These are phyloP conservation scores for Cairina moschata DNA, from an alignment of 2,113 vertebrate species.

Conservation along the genomic window DNA sequence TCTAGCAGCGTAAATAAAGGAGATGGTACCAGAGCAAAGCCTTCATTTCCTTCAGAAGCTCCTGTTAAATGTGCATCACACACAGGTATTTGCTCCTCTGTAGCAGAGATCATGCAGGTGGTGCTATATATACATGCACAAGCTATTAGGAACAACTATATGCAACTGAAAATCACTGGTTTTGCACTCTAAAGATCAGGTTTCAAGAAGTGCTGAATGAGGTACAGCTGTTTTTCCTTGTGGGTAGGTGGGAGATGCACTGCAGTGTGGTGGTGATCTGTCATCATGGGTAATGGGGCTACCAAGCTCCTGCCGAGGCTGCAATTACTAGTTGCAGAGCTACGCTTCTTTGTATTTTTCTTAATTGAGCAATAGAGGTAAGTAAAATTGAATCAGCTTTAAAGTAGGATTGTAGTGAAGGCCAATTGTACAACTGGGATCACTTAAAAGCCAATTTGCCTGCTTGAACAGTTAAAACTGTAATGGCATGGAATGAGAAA, in stretches of 20 bases:
- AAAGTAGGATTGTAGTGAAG: constrained; percentile 1
- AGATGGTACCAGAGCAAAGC: background rate
- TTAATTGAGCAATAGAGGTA: constrained; percentile 7
- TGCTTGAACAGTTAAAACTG: constrained; percentile 24
- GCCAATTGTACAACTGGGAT: constrained; percentile 11
- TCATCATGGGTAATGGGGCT: background rate
- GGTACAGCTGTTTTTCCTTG: rapidly evolving
- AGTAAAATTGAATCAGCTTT: constrained; percentile 28
- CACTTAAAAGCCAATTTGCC: constrained; percentile 21
- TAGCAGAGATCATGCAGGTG: background rate
- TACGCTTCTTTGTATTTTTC: background rate
- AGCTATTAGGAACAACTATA: background rate
- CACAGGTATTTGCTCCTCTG: background rate
- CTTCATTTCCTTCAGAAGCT: background rate
- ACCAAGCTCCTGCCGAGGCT: background rate
- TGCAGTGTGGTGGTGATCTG: rapidly evolving
- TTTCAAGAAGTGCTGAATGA: background rate
- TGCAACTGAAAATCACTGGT: rapidly evolving
- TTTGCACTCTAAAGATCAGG: background rate
- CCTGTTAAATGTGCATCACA: rapidly evolving
- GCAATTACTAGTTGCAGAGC: background rate
- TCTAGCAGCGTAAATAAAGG: background rate
- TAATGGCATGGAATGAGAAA: background rate
- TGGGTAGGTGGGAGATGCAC: background rate
- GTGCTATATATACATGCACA: background rate